Conservation (phyloP, 2,797 vertebrate species). For the Danio choprae region DNA sequence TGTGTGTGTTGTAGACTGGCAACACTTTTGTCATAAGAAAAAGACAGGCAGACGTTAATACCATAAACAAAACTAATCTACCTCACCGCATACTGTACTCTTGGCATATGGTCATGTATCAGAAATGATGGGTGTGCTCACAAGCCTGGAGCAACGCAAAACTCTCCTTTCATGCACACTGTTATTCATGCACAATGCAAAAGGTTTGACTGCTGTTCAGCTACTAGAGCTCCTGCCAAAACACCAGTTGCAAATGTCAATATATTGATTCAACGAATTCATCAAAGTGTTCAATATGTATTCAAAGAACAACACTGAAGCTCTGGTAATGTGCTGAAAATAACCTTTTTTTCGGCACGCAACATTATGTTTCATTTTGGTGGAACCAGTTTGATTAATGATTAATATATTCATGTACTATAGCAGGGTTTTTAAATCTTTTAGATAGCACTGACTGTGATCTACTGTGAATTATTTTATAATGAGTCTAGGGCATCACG, state of each 20-base stretch:
- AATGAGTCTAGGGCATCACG: too few relatives aligned
- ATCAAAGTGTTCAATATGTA: not conserved
- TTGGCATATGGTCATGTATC: not conserved
- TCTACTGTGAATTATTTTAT: too few relatives aligned
- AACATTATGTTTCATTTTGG: not conserved
- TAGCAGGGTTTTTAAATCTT: not conserved
- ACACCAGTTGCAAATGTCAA: not conserved
- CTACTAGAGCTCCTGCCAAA: not conserved
- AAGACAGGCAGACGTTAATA: not conserved
- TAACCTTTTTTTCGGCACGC: not conserved
- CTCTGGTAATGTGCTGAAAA: not conserved
- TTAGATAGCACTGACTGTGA: too few relatives aligned
- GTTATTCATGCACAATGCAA: not conserved
- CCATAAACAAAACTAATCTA: not conserved
- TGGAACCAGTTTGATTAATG: not conserved
- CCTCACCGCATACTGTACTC: not conserved
- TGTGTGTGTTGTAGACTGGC: not conserved
- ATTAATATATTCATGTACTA: not conserved
- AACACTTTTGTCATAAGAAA: not conserved
- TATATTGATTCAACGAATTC: not conserved
- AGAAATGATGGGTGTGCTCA: constrained; percentile 23
- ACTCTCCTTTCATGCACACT: not conserved
- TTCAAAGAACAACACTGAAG: not conserved
- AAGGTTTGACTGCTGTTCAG: not conserved
- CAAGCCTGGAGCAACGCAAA: not conserved